Base-by-base conservation (phyloP, 2,113 vertebrate genomes). In the Petroica traversi region DNA sequence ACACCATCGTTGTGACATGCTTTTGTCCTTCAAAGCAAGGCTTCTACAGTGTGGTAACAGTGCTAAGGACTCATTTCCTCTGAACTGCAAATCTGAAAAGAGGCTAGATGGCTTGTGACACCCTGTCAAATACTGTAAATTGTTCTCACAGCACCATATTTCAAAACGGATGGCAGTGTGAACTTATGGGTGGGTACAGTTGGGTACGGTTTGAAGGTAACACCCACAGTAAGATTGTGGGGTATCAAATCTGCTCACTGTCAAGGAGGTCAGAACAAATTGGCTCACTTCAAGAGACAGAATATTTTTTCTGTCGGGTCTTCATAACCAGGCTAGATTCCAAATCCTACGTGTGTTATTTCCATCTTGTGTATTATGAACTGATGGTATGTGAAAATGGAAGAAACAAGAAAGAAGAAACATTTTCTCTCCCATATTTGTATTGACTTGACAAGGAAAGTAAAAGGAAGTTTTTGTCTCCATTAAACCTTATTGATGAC, bases 21-120 rank as follows among this genome's bases (percentile, higher is more conserved):
- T 88, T 82, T 25, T 89, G 82, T 62, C 58, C 64, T 91, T 16
- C 72, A 67, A 92, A 92, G 67, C 61, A 69, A 93, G 68, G 58
- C 19, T 85, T 89, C 84, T 91, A n/a, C 77, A 66, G 58, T 29
- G 68, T 46, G 36, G 48, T 82, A 64, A 89, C 71, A 46, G 64
- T 29, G 58, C 64, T 64, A 94, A 83, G 92, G 80, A 84, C 69
- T 91, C 40, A 12, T 45, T 93, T 78, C 82, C 75, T 93, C 92
- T 68, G 76, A 97, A 85, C 81, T 41, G 40, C 64, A 68, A 59
- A 84, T 95, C 71, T 89, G 57, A 90, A 85, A 68, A 92, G 89
- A 78, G 45, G 63, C 51, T 66, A 22, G 29, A 68, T 43, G 54
- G n/a, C 49, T 93, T 46, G n/a, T 82, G 81, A 63, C 87, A 73